Evolutionary conservation across 1,140 invertebrate genomes (phyloP), one percentile per base, ranked within the genome.

Genomic region (Pogonus chalceus): DNA sequence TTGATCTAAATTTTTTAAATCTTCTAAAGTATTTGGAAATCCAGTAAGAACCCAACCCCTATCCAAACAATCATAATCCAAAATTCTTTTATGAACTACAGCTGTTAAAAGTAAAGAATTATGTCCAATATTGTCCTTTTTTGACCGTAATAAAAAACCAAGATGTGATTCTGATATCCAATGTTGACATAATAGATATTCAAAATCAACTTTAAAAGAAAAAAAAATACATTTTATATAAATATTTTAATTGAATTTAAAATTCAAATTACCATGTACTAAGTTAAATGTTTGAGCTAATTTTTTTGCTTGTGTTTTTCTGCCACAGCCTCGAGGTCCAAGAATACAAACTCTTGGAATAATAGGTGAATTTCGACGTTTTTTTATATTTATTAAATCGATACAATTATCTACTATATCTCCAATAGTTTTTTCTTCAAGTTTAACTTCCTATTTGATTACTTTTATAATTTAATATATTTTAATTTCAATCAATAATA

Each of bases 31-130:
- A 9, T 66, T 69, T 0, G 79, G 79, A 60, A 75, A 82, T 2
- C 73, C 75, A 10, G 73, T 78, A 23, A 84, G 61, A 20, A 83
- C 70, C 79, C 79, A 84, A 0, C 82, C 82, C 35, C 71, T 66
- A 31, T 74, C 71, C 14, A 80, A 60, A 59, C 77, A 80, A 53
- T 81, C 79, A 54, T 74, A 52, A 63, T 76, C 58, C 50, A 77
- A 58, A 46, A 77, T 65, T 0, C 75, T 65, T 37, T 75, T 69
- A 51, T 69, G 69, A 1, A 79, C 61, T n/a, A 77, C 68, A 50
- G 73, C 69, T 1, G 70, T 65, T 18, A 71, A 64, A 4, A 78
- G 53, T 16, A 73, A 67, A 1, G 71, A 66, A 55, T 69, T 72
- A 46, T 63, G 64, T 24, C 74, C 74, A 10, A 66, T 66, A 54